Evolutionary conservation across 2,113 vertebrate genomes (phyloP).

Genomic region (Chauna torquata): DNA sequence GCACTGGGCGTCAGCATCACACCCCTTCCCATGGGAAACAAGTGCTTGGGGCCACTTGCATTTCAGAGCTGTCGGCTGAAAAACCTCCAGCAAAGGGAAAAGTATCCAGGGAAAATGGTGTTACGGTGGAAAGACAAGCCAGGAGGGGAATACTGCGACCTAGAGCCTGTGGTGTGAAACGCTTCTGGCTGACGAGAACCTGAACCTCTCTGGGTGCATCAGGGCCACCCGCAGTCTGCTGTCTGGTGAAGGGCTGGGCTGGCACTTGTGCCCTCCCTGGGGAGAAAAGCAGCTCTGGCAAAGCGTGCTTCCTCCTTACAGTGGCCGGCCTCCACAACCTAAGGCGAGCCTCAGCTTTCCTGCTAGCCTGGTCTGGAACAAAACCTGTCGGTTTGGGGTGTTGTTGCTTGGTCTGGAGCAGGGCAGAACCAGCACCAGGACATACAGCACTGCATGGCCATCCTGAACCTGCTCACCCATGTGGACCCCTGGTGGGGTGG

Average conservation of each 20-base stretch:
- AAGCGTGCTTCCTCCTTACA: no score
- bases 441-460: rapidly evolving
- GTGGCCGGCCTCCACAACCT: no score
- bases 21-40: rapidly evolving
- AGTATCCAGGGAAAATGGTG: not conserved
- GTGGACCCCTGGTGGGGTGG: not conserved
- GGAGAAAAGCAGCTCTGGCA: no score
- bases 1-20: not conserved
- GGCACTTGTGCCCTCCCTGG: not conserved
- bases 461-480: no score
- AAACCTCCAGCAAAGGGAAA: not conserved
- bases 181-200: not conserved
- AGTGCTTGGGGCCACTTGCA: not conserved
- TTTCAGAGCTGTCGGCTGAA: not conserved
- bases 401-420: not conserved
- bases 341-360: no score
- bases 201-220: not conserved
- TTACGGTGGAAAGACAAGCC: not conserved
- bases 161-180: no score
- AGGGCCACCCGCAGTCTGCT: not conserved
- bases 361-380: no score
- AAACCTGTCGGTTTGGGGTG: not conserved
- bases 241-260: not conserved
- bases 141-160: not conserved
- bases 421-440: not conserved